phyloP scores from a whole-genome alignment of 1,140 invertebrate species.

The Trachymyrmex cornetzi region DNA sequence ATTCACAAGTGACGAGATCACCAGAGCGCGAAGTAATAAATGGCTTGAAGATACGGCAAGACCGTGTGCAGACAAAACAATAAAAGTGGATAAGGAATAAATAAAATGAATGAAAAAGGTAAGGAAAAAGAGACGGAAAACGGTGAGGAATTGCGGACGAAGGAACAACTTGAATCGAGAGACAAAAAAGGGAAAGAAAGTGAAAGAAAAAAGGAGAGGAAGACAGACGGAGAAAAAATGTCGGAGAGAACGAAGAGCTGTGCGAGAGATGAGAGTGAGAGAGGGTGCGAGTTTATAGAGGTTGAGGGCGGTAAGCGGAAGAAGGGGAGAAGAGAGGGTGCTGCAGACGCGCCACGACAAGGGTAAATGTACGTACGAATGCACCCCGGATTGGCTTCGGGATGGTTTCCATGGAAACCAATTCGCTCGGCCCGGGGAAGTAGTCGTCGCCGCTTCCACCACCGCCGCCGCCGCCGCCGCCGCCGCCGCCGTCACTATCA shows the following conservation, averaged over 20 bases:
- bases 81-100: constrained; percentile 52
- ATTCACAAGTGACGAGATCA: constrained; percentile 11
- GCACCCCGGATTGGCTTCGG: constrained; percentile 78
- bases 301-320: constrained; percentile 20
- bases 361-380: constrained; percentile 79
- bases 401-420: constrained; percentile 78
- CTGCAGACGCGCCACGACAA: constrained; percentile 75
- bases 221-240: constrained; percentile 27
- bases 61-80: constrained; percentile 37
- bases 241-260: neutral
- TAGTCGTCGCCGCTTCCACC: constrained; percentile 54
- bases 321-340: constrained; percentile 40
- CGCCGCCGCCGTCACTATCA: neutral
- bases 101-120: constrained; percentile 38
- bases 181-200: neutral
- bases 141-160: constrained; percentile 21
- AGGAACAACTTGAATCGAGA: constrained; percentile 28
- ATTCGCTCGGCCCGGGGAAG: constrained; percentile 77
- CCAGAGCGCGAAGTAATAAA: constrained; percentile 25
- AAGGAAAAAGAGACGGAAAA: neutral
- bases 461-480: constrained; percentile 7
- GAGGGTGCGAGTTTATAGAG: constrained; percentile 41
- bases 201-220: neutral
- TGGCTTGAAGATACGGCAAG: constrained; percentile 8
- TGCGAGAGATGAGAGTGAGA: constrained; percentile 26